Conservation (phyloP, 1,140 invertebrate species). For the Periplaneta americana region DNA sequence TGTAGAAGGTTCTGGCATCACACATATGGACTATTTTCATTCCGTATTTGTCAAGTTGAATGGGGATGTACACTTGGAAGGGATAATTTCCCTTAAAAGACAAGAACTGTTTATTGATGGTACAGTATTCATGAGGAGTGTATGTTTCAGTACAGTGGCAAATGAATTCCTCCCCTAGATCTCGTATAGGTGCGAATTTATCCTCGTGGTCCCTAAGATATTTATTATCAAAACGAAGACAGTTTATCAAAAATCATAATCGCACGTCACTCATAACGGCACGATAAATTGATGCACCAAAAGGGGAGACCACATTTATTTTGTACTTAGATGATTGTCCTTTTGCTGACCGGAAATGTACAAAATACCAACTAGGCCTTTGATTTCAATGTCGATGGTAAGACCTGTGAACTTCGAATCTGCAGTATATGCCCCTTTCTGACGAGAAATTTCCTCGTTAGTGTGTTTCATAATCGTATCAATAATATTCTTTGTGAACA, state of each 20-base stretch:
- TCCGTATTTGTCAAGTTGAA: slow-evolving; percentile 30
- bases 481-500: not conserved
- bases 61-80: slow-evolving; percentile 33
- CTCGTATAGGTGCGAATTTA: not conserved
- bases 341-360: not conserved
- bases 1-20: slow-evolving; percentile 23
- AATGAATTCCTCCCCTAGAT: not conserved
- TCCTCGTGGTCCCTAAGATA: not conserved
- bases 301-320: not conserved
- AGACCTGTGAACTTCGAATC: not conserved
- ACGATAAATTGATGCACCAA: not conserved
- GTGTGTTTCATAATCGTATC: not conserved
- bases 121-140: slow-evolving; percentile 15
- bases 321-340: not conserved
- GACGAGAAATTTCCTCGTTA: not conserved
- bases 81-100: slow-evolving; percentile 29
- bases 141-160: slow-evolving; percentile 18
- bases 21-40: slow-evolving; percentile 26
- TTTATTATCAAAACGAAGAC: slow-evolving; percentile 21
- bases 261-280: not conserved
- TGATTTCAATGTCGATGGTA: not conserved
- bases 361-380: not conserved
- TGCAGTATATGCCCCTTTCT: not conserved
- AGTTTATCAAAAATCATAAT: not conserved
- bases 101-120: slow-evolving; percentile 33